Evolutionary conservation across 2,797 vertebrate species (phyloP), one percentile per base, ranked within the genome.

Genomic region (Manis javanica): DNA sequence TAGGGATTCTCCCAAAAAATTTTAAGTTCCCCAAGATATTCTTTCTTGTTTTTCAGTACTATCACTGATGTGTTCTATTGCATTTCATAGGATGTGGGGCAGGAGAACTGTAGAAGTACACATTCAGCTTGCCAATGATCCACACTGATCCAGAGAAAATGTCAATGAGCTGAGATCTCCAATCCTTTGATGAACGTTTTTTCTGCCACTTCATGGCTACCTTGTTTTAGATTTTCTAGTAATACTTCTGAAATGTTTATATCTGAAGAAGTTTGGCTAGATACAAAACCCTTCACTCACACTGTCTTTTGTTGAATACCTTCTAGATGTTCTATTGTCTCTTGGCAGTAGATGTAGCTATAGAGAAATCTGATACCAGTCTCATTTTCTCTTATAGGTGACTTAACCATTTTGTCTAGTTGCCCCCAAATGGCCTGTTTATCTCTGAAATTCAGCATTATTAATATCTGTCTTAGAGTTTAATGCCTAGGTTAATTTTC

Each of bases 401-500:
- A 59, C 24, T 69, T 85, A 49, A 68, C 88, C 39, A 95, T 55
- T 96, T 88, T 93, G 61, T 39, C 72, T 88, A 81, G 7, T 64
- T 59, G 63, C 19, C 21, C 14, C 19, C 23, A 87, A 79, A 87
- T 26, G 21, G 42, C 37, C 34, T 79, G n/a, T 81, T 66, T 90
- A 79, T 39, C 42, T 83, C 90, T 87, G 92, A 96, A 91, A 81
- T 90, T 55, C 59, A 96, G 0, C 79, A 34, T 78, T 55, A 85
- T 14, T 68, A 81, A 42, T 23, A 55, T n/a, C 63, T 37, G 29
- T 61, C 24, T 87, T 74, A 69, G 13, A 89, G 68, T 16, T 64
- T 23, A 96, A 71, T 72, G 26, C 16, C 63, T 55, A 63, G 5
- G 31, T 59, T 29, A 71, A 64, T 66, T 61, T 83, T 42, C 29